Evolutionary conservation across 2,888 invertebrate genomes (phyloP), one percentile per base, ranked within the genome.

Genomic region (Coelopa pilipes): DNA sequence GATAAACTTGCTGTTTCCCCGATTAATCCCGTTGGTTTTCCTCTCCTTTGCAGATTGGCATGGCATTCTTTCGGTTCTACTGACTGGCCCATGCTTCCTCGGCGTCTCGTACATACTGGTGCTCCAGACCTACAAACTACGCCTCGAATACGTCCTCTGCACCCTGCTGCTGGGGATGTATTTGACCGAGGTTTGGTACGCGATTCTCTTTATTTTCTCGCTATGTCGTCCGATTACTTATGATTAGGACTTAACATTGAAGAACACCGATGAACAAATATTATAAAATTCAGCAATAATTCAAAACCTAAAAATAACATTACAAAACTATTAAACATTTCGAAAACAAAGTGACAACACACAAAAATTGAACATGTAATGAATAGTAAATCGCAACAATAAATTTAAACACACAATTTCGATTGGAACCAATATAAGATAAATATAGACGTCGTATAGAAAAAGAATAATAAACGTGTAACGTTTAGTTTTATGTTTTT

Each of bases 41-140:
- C 17, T 46, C 90, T 34, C 72, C 74, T 21, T 34, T 34, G 72
- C 89, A 93, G 94, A 92, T 87, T 89, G 94, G 81, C 93, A 95
- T 70, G 93, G 97, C 75, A 90, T 95, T 76, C 88, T 95, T 78
- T 96, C 96, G 65, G 91, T 96, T 76, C 84, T 94, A 65, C 89
- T 97, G 74, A 95, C 94, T 55, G 89, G 95, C 79, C 97, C 97
- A 1, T 94, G 95, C 77, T 91, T 94, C 47, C 87, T 94, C 70
- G 96, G 94, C 60, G 93, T 95, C 11, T 89, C 95, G 77, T 98
- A 97, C 88, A 92, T 97, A 83, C 90, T 97, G 62, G 89, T 95
- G 70, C 94, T 96, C 92, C 97, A 98, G 88, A 94, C 94, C 60
- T 95, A 95, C 86, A 94, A 95, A 67, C 90, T 97, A 62, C 90